A percentile compares a stretch with the other conserved stretches of the same genome.
Evolutionary conservation across 2,113 vertebrate species (phyloP).

Genomic region (Diadophis punctatus): DNA sequence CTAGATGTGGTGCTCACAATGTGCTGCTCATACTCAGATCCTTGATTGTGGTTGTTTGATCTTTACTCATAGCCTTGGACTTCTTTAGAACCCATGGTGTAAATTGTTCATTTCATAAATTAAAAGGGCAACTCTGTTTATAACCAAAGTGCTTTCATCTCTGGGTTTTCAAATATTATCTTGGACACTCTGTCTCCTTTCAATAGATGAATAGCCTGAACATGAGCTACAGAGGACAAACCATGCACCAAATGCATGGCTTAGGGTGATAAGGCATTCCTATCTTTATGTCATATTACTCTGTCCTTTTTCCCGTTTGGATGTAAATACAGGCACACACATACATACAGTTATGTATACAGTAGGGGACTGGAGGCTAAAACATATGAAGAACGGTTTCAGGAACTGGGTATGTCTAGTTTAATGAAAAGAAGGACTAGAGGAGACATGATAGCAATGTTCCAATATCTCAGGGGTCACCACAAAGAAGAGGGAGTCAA

Average conservation of each 20-base stretch:
- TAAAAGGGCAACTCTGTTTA: not conserved
- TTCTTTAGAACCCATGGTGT: not conserved
- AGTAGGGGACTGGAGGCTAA: no score
- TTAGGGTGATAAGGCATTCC: not conserved
- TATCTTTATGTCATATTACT: not conserved
- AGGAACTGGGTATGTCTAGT: no score
- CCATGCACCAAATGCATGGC: not conserved
- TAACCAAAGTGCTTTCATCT: not conserved
- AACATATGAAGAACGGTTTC: no score
- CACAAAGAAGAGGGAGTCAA: no score
- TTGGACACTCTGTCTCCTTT: rapidly evolving
- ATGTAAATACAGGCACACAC: not conserved
- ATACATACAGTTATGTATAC: no score
- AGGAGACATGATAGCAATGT: no score
- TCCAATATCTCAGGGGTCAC: no score
- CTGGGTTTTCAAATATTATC: not conserved
- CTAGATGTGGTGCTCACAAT: not conserved
- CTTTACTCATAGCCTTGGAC: not conserved
- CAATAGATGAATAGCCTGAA: rapidly evolving
- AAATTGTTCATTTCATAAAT: not conserved
- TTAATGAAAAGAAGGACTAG: no score
- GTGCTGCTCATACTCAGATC: not conserved
- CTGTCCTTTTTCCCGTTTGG: not conserved
- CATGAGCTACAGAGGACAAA: not conserved
- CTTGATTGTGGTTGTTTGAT: not conserved